These are phyloP conservation scores for Sorex maritimensis DNA, from an alignment of 2,797 vertebrate genomes.

Conservation along the genomic window DNA sequence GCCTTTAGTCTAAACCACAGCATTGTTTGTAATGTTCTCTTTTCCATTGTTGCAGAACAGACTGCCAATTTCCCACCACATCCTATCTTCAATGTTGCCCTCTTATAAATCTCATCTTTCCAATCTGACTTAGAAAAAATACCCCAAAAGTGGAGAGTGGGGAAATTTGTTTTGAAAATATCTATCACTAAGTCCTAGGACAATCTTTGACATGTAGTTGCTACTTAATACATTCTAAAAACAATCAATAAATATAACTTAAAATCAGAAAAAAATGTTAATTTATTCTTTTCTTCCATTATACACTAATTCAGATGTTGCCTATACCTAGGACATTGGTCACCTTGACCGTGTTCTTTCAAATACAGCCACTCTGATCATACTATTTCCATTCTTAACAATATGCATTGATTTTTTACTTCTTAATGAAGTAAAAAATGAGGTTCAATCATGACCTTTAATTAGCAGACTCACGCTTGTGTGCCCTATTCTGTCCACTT, in stretches of 20 bases:
- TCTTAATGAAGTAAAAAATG: no score
- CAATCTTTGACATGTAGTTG: no score
- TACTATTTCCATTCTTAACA: constrained; percentile 20
- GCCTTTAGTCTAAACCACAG: background rate
- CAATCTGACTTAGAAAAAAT: no score
- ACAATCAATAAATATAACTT: background rate
- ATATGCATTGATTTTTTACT: background rate
- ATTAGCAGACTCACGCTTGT: fast-evolving
- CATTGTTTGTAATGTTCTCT: background rate
- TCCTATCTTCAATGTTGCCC: no score
- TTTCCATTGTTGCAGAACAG: no score
- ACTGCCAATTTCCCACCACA: no score
- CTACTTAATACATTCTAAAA: background rate
- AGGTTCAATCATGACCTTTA: background rate
- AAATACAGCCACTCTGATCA: background rate
- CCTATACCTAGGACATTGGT: background rate
- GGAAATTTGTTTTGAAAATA: no score
- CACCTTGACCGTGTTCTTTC: background rate
- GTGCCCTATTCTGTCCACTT: background rate
- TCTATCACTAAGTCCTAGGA: no score
- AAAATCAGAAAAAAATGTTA: background rate
- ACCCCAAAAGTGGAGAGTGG: no score
- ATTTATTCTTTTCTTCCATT: background rate
- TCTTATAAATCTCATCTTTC: no score
- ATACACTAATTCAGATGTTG: background rate